These are phyloP conservation scores for Halisarca cf. caerulea DNA, from an alignment of 37 sponge, comb jelly and placozoan genomes.

Conservation along the genomic window DNA sequence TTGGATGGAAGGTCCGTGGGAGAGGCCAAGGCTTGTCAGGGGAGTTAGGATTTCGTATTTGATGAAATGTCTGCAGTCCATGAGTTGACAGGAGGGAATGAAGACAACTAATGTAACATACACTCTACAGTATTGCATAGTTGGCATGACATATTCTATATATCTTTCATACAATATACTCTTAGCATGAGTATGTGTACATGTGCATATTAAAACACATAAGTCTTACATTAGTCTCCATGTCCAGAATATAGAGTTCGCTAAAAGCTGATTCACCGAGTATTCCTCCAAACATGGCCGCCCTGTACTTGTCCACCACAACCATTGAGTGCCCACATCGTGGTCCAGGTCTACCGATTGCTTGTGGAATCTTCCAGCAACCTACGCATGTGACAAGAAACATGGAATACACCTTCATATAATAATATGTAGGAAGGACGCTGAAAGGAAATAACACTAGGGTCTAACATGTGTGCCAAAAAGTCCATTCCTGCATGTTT, in stretches of 20 bases:
- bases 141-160: too few species aligned
- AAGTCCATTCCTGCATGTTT: too few species aligned
- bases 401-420: too few species aligned
- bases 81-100: too few species aligned
- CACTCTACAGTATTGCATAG: too few species aligned
- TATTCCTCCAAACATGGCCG: neutral
- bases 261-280: neutral
- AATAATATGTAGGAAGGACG: too few species aligned
- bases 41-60: neutral
- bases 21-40: neutral
- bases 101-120: too few species aligned
- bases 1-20: neutral
- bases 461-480: too few species aligned
- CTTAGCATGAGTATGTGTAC: neutral
- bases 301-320: neutral
- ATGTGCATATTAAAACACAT: neutral
- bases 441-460: too few species aligned
- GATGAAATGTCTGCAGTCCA: slow-evolving; percentile 7
- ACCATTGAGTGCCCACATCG: neutral
- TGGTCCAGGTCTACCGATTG: neutral
- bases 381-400: too few species aligned
- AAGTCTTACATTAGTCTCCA: neutral
- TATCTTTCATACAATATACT: too few species aligned
- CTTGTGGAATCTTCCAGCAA: neutral
- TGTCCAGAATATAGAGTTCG: neutral